phyloP scores from a whole-genome alignment of 2,888 invertebrate species.

The Sesia apiformis region DNA sequence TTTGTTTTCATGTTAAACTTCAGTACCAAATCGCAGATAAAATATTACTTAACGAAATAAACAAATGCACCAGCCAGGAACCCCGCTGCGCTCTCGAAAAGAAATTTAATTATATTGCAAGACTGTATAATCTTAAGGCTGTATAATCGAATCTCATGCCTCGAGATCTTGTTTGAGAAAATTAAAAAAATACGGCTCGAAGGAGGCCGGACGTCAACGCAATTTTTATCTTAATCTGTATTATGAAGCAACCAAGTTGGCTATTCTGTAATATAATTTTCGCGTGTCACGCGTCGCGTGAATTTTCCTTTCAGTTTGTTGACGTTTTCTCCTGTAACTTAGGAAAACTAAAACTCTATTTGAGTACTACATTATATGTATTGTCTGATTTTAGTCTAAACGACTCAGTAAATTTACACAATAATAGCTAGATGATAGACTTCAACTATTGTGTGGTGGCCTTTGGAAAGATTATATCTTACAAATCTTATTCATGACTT shows the following conservation, averaged over 20 bases:
- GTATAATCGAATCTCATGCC: conserved; percentile 56
- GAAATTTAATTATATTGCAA: conserved; percentile 53
- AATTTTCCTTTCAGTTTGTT: no score
- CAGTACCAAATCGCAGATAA: neutral
- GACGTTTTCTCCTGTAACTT: no score
- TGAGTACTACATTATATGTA: no score
- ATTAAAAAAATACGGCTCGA: conserved; percentile 64
- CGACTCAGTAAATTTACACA: no score
- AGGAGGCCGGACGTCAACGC: conserved; percentile 54
- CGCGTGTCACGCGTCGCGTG: no score
- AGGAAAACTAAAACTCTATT: no score
- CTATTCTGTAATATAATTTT: neutral
- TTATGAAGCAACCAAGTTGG: conserved; percentile 49
- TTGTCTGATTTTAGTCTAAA: no score
- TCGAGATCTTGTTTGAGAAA: conserved; percentile 59
- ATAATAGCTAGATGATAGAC: no score
- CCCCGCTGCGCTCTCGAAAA: conserved; percentile 32
- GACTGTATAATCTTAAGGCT: conserved; percentile 37
- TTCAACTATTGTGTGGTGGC: no score
- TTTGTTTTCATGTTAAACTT: no score
- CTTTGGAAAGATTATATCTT: no score
- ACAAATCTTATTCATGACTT: no score
- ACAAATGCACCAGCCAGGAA: conserved; percentile 22
- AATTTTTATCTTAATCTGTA: conserved; percentile 68
- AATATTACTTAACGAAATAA: conserved; percentile 14